phyloP scores from a whole-genome alignment of 2,113 vertebrate species.

The Plestiodon gilberti region DNA sequence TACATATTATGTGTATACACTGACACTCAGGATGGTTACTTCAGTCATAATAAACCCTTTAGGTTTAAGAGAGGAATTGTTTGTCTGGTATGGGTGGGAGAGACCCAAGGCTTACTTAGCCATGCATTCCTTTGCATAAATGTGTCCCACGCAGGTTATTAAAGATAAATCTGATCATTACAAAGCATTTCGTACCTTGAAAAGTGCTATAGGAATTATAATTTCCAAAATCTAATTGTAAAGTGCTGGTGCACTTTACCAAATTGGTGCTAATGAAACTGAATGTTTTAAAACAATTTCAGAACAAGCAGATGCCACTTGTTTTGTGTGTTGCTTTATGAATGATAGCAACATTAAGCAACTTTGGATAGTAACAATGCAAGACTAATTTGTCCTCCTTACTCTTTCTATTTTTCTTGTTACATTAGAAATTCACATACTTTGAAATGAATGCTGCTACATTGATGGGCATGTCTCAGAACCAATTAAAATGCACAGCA shows the following conservation, averaged over 20 bases:
- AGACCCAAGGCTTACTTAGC: not conserved
- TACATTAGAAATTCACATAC: not conserved
- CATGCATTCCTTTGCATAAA: not conserved
- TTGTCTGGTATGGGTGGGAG: not conserved
- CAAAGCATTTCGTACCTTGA: not conserved
- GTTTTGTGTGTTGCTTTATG: not conserved
- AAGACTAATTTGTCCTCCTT: not conserved
- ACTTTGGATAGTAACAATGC: not conserved
- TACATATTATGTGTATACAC: too few species aligned
- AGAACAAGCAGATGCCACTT: not conserved
- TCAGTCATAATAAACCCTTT: not conserved
- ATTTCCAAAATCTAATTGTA: not conserved
- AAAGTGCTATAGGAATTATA: too few species aligned
- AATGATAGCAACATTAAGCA: not conserved
- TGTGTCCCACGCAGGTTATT: not conserved
- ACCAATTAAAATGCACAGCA: not conserved
- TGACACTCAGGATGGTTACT: not conserved
- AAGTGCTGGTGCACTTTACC: not conserved
- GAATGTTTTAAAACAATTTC: not conserved
- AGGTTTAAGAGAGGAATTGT: not conserved
- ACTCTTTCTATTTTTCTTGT: not conserved
- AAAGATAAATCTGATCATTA: not conserved
- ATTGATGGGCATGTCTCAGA: not conserved
- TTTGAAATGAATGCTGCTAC: not conserved
- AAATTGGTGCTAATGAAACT: not conserved